Percentiles rank a stretch among this genome's conserved stretches.
Evolutionary conservation across 2,113 vertebrate species (phyloP).

Genomic region (Hydrolagus affinis): DNA sequence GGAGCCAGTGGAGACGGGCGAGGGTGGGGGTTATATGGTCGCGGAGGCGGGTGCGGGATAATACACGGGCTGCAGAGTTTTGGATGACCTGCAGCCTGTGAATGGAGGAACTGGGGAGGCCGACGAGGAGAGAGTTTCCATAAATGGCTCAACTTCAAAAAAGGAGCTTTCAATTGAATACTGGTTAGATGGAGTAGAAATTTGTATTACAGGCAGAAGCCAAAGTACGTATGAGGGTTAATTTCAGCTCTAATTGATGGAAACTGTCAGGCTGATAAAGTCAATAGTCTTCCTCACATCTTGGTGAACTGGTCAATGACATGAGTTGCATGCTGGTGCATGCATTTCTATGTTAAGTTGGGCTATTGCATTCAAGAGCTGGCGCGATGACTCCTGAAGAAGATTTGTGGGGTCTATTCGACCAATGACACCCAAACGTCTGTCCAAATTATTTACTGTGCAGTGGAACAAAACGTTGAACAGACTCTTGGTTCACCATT

Average conservation of each 20-base stretch:
- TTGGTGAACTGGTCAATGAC: background rate
- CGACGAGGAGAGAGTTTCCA: no score
- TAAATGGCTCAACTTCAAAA: background rate
- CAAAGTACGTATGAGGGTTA: background rate
- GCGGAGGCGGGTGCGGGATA: no score
- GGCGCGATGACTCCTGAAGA: background rate
- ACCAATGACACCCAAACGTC: background rate
- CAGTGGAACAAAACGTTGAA: conserved; percentile 2
- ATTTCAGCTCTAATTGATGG: background rate
- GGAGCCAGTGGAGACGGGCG: no score
- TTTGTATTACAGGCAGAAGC: background rate
- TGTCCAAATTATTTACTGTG: background rate
- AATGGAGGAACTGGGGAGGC: no score
- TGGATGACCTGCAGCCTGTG: no score
- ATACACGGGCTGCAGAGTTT: no score
- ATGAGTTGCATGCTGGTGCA: background rate
- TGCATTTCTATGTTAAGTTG: background rate
- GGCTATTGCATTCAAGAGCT: conserved; percentile 5
- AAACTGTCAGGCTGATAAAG: background rate
- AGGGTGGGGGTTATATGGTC: no score
- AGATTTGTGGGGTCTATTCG: background rate
- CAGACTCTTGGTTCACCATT: background rate
- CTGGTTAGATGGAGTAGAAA: background rate
- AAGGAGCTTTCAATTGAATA: conserved; percentile 18
- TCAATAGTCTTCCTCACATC: background rate